Evolutionary conservation across 2,888 invertebrate genomes (phyloP).

Genomic region (Netelia virgata): DNA sequence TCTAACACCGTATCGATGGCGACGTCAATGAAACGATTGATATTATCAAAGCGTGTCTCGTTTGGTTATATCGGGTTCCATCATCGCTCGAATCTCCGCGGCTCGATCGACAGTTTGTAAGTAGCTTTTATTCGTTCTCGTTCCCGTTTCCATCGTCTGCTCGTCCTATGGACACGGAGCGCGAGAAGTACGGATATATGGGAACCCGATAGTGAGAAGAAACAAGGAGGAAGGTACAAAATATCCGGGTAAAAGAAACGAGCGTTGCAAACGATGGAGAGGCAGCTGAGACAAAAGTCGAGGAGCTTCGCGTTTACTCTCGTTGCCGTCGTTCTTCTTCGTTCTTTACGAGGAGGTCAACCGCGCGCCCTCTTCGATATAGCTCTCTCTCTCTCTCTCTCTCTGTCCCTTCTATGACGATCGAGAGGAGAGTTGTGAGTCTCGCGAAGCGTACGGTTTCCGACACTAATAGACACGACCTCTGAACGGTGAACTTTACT

Average conservation of each 20-base stretch:
- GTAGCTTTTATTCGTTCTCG: constrained; percentile 70
- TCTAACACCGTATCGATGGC: not conserved
- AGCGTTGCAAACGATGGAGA: constrained; percentile 50
- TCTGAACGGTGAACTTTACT: constrained; percentile 62
- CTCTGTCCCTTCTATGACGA: constrained; percentile 13
- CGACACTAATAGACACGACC: constrained; percentile 67
- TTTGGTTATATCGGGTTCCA: constrained; percentile 7
- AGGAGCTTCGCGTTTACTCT: constrained; percentile 63
- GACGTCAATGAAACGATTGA: constrained; percentile 62
- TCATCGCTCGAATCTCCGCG: constrained; percentile 23
- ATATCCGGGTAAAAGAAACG: constrained; percentile 59
- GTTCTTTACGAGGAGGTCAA: constrained; percentile 59
- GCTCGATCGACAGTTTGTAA: constrained; percentile 71
- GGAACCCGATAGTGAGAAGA: not conserved
- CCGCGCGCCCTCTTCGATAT: constrained; percentile 40
- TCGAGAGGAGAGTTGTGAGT: constrained; percentile 54
- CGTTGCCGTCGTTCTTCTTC: constrained; percentile 43
- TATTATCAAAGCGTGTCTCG: constrained; percentile 62
- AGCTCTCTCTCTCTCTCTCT: constrained; percentile 4
- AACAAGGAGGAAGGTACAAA: constrained; percentile 24
- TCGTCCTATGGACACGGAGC: not conserved
- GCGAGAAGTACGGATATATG: not conserved
- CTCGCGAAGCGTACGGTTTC: constrained; percentile 56
- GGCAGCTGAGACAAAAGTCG: constrained; percentile 55
- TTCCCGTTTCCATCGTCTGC: constrained; percentile 30